These are phyloP conservation scores for Hartigia nigra DNA, from an alignment of 2,888 invertebrate species.

Conservation along the genomic window DNA sequence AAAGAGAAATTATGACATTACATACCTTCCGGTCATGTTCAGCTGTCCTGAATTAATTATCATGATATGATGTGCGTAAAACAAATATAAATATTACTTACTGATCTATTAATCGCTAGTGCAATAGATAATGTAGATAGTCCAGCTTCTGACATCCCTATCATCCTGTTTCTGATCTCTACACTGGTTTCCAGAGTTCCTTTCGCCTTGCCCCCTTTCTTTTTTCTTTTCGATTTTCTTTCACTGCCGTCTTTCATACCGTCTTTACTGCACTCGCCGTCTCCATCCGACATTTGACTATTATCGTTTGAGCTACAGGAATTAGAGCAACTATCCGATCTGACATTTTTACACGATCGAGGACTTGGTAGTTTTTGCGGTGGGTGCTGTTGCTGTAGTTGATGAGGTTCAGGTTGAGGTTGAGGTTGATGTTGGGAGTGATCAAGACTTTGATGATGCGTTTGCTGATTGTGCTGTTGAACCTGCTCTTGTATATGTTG, in stretches of 20 bases:
- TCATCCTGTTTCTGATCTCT: constrained; percentile 63
- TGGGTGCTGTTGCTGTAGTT: constrained; percentile 30
- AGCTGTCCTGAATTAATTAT: not conserved
- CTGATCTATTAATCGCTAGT: constrained; percentile 62
- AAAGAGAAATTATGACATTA: constrained; percentile 1
- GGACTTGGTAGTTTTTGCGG: constrained; percentile 16
- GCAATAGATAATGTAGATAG: constrained; percentile 62
- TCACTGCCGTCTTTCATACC: constrained; percentile 11
- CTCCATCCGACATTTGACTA: constrained; percentile 41
- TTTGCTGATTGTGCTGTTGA: constrained; percentile 30
- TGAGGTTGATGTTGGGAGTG: constrained; percentile 41
- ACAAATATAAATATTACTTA: constrained; percentile 29
- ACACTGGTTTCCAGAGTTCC: constrained; percentile 63
- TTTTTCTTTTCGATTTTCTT: constrained; percentile 38
- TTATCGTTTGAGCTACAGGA: constrained; percentile 48
- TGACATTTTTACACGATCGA: constrained; percentile 26
- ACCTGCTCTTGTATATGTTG: constrained; percentile 36
- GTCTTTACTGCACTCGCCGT: constrained; percentile 30
- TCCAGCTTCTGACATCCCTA: constrained; percentile 64
- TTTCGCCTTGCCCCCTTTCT: constrained; percentile 63
- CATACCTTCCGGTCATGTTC: not conserved
- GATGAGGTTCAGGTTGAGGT: constrained; percentile 38
- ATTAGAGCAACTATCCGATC: constrained; percentile 41
- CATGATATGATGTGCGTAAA: not conserved
- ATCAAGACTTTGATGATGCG: constrained; percentile 40